Evolutionary conservation across 2,888 invertebrate genomes (phyloP), one percentile per base, ranked within the genome.

Genomic region (Drosophila buzzatii): DNA sequence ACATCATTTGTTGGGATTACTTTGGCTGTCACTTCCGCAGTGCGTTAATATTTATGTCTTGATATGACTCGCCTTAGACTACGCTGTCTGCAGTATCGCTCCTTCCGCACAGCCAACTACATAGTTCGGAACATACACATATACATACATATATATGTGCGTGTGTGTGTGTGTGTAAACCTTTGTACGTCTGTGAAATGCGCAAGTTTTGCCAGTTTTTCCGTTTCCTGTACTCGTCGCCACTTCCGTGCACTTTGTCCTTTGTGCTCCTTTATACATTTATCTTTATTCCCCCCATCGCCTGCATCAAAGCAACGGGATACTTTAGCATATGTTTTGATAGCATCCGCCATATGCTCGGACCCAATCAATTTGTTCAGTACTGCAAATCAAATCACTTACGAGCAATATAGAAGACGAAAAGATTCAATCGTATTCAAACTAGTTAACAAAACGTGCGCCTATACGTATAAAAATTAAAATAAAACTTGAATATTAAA

Each of bases 1-100:
- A 76, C 86, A 73, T 89, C 78, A 81, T 84, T 89, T 83, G 84
- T 78, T 81, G 86, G 73, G 78, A 86, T 88, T 85, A 86, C 89
- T 81, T 78, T 68, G 78, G 61, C 76, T 78, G 86, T 81, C 84
- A 72, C 78, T 81, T 84, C 89, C 86, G 86, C 70, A 58, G 83
- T 80, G 68, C 78, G 76, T 84, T 84, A 70, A 80, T 78, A 80
- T 77, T 76, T 79, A 79, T 76, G 71, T 76, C 71, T 80, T 72
- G 53, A 80, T 71, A 62, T 49, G 72, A 45, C 61, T 63, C 62
- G 45, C 42, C 60, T 60, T 63, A 58, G 71, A 52, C 61, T 60
- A 37, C 49, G n/a, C 23, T 58, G n/a, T 23, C 41, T 23, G 31
- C 14, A 3, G 14, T 23, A 20, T 39, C 42, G 12, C 58, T 69